Base-by-base conservation (phyloP, 2,113 vertebrate species). In the Electrona antarctica region DNA sequence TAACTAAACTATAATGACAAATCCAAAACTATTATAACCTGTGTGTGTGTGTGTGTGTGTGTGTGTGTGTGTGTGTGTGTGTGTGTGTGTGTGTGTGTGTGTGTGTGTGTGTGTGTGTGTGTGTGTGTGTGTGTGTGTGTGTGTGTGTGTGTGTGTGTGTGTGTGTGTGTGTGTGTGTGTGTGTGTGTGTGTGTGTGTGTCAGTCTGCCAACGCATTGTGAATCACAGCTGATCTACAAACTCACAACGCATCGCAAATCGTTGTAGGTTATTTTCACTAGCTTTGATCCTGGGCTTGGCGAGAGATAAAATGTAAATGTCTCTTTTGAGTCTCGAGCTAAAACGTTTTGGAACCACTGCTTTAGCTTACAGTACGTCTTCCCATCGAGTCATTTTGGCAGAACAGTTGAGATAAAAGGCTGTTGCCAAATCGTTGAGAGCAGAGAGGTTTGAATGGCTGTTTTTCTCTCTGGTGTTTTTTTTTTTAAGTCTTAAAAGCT, bases 41-140 rank as follows among this genome's bases (percentile, higher is more conserved):
- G 21, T 21, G 21, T 21, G 21, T 21, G 21, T 21, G 21, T 21
- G 21, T 21, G 21, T 21, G 21, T 21, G 21, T 21, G 21, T 21
- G 21, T 21, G 64, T 76, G 57, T 67, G 49, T n/a, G 33, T 64
- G 14, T 70, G 63, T 64, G 60, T 8, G 8, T 60, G 64, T 76
- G 57, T 67, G 49, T n/a, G 33, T 64, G 14, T 70, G 63, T 64
- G 60, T 8, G 8, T 60, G 64, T 76, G 57, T 67, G 49, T n/a
- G 33, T 64, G 14, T 70, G 63, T 64, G 60, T 8, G 8, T 60
- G 64, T 76, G 57, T 21, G 21, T 21, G 21, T 21, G 21, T 21
- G 21, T 21, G 21, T 21, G 21, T 21, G 21, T 21, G 21, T 21
- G 21, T 21, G 21, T 21, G 21, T 21, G 46, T 21, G 21, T 21